A percentile compares a stretch with the other conserved stretches of the same genome.
These are phyloP conservation scores for Phodopus roborovskii DNA, from an alignment of 2,113 vertebrate species.

Conservation along the genomic window DNA sequence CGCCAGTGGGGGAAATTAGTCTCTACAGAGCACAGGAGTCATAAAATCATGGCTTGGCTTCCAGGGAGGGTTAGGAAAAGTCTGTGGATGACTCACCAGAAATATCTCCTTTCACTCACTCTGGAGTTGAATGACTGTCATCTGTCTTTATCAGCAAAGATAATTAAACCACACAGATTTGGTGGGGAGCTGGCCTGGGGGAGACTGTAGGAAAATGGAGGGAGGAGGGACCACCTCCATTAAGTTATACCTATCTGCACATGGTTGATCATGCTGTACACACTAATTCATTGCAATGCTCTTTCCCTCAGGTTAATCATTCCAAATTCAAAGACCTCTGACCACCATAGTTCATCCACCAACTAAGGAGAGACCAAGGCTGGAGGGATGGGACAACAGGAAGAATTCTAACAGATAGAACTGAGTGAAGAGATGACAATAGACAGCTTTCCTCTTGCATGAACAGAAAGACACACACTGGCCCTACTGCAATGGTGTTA, in stretches of 20 bases:
- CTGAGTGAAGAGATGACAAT: not conserved
- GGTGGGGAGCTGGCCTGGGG: not conserved
- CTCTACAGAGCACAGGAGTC: slow-evolving; percentile 58
- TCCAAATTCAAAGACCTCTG: not conserved
- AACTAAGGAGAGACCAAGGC: not conserved
- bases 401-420: slow-evolving; percentile 3
- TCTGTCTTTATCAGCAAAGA: slow-evolving; percentile 66
- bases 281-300: slow-evolving; percentile 4
- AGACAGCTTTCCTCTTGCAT: not conserved
- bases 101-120: slow-evolving; percentile 60
- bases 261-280: not conserved
- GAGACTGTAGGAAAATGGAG: not conserved
- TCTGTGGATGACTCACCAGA: slow-evolving; percentile 51
- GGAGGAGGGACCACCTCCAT: not conserved
- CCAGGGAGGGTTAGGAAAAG: slow-evolving; percentile 67
- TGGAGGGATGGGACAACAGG: not conserved
- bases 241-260: not conserved
- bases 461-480: not conserved
- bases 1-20: slow-evolving; percentile 54
- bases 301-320: not conserved
- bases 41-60: slow-evolving; percentile 69
- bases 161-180: slow-evolving; percentile 55
- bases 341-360: not conserved
- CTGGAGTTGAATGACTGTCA: slow-evolving; percentile 28
- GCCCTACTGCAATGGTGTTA: not conserved